Evolutionary conservation across 2,113 vertebrate species (phyloP).

Genomic region (Zootoca vivipara): DNA sequence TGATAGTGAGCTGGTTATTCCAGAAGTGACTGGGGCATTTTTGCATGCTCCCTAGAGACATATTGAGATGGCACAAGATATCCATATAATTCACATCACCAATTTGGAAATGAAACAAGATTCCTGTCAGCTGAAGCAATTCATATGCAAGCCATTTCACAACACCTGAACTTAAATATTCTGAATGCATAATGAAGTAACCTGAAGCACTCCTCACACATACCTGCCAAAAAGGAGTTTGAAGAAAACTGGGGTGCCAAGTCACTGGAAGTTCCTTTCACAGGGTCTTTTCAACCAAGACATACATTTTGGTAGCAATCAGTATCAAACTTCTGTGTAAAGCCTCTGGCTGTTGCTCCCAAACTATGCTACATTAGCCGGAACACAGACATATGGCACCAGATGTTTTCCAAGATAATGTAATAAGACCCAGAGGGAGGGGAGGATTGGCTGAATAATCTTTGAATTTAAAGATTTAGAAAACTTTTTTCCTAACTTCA

Average conservation of each 20-base stretch:
- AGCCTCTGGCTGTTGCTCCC: not conserved
- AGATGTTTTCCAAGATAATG: slow-evolving; percentile 25
- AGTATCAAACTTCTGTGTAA: not conserved
- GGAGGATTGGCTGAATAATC: not conserved
- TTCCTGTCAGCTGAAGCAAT: slow-evolving; percentile 28
- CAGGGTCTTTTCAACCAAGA: not conserved
- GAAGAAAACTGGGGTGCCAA: not conserved
- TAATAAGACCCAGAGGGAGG: not conserved
- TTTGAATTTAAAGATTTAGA: not conserved
- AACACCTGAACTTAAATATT: slow-evolving; percentile 22
- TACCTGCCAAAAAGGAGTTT: not conserved
- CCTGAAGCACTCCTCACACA: not conserved
- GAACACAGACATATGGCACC: slow-evolving; percentile 9
- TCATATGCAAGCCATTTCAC: slow-evolving; percentile 32
- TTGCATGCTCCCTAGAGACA: not conserved
- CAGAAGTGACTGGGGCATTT: not conserved
- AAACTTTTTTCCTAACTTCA: not conserved
- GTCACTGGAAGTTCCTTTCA: not conserved
- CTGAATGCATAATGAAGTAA: not conserved
- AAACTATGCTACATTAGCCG: not conserved
- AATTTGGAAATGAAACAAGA: not conserved
- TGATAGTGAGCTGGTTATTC: not conserved
- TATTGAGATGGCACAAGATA: not conserved
- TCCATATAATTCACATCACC: not conserved
- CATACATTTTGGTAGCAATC: not conserved